These are phyloP conservation scores for Lepidochrysops patricia DNA, from an alignment of 2,888 invertebrate genomes.

Conservation along the genomic window DNA sequence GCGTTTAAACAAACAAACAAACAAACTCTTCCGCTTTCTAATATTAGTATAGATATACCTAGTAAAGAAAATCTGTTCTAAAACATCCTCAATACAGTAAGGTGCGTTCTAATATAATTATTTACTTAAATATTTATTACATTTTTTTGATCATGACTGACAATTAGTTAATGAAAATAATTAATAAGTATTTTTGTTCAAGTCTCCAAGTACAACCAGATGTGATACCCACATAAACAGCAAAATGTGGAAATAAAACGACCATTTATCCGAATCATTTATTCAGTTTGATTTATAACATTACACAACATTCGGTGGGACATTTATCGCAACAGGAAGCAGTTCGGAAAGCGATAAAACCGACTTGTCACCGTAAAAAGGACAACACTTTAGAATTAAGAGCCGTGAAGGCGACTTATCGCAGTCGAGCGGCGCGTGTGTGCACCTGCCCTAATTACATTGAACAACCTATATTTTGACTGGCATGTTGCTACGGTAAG, in stretches of 20 bases:
- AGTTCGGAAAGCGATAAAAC: slow-evolving; percentile 33
- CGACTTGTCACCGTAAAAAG: slow-evolving; percentile 43
- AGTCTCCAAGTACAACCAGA: neutral
- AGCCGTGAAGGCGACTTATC: slow-evolving; percentile 33
- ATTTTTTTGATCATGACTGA: too few relatives aligned
- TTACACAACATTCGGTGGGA: neutral
- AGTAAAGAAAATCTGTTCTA: too few relatives aligned
- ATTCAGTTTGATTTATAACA: slow-evolving; percentile 2
- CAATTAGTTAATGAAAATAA: neutral
- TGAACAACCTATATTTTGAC: neutral
- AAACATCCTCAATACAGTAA: too few relatives aligned
- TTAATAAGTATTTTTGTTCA: too few relatives aligned
- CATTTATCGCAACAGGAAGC: slow-evolving; percentile 24
- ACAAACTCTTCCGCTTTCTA: too few relatives aligned
- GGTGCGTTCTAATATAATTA: too few relatives aligned
- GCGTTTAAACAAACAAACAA: too few relatives aligned
- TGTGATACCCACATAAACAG: neutral
- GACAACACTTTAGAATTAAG: slow-evolving; percentile 39
- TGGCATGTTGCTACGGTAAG: neutral
- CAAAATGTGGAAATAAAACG: slow-evolving; percentile 4
- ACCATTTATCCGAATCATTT: neutral
- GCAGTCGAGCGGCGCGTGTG: slow-evolving; percentile 27
- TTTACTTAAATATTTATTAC: too few relatives aligned
- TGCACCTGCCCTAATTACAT: slow-evolving; percentile 43
- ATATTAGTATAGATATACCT: too few relatives aligned